A percentile compares a stretch with the other conserved stretches of the same genome.
These are phyloP conservation scores for Mus caroli DNA, from an alignment of 2,797 vertebrate species.

Conservation along the genomic window DNA sequence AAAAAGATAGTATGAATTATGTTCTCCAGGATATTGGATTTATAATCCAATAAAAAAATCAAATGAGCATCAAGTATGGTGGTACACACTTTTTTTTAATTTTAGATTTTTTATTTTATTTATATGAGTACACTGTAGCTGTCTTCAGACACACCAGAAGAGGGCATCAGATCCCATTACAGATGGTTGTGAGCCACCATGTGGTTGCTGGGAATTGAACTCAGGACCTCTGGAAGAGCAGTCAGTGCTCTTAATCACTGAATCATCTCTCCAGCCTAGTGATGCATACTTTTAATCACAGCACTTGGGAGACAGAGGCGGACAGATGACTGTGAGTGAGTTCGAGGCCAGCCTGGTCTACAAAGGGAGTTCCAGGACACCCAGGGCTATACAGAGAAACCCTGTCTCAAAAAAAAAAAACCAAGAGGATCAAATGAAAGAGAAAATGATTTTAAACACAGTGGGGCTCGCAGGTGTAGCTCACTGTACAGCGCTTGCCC, in stretches of 20 bases:
- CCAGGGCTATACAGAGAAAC: background rate
- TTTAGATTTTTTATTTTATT: too few relatives aligned
- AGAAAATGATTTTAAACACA: conserved; percentile 37
- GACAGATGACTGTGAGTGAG: background rate
- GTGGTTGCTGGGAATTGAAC: too few relatives aligned
- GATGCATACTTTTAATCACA: background rate
- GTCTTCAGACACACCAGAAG: too few relatives aligned
- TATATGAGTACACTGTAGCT: too few relatives aligned
- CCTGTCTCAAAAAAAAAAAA: background rate
- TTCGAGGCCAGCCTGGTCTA: background rate
- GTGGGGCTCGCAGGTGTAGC: background rate
- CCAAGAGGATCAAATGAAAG: conserved; percentile 1
- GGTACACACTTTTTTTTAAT: too few relatives aligned
- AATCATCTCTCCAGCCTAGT: too few relatives aligned
- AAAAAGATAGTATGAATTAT: too few relatives aligned
- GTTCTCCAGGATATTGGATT: background rate
- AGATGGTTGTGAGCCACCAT: too few relatives aligned
- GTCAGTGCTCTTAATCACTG: too few relatives aligned
- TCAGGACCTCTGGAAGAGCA: too few relatives aligned
- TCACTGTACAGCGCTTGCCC: background rate
- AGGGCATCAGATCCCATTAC: too few relatives aligned
- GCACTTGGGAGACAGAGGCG: background rate
- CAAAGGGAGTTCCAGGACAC: background rate
- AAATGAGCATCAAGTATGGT: background rate
- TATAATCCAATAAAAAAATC: conserved; percentile 17